Evolutionary conservation across 2,113 vertebrate genomes (phyloP).

Genomic region (Sciurus niger): DNA sequence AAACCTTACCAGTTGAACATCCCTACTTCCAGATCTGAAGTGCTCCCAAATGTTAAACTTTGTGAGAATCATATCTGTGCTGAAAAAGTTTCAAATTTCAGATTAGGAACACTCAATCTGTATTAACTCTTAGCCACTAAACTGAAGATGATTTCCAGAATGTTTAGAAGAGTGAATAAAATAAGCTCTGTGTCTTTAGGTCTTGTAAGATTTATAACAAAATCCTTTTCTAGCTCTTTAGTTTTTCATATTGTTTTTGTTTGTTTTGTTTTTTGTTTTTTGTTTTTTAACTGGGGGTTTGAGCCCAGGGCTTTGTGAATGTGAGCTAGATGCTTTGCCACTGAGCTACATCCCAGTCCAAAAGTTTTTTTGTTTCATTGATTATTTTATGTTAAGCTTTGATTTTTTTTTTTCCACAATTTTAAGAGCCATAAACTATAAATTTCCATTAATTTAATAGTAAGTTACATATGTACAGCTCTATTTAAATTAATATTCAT

Average conservation of each 20-base stretch:
- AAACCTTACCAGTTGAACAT: neutral
- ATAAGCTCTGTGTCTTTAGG: neutral
- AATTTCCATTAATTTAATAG: neutral
- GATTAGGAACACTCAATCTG: neutral
- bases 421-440: neutral
- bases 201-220: constrained; percentile 7
- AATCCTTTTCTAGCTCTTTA: neutral
- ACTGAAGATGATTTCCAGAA: neutral
- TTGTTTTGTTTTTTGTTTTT: too few relatives aligned
- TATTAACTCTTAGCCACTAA: neutral
- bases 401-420: neutral
- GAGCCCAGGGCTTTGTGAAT: too few relatives aligned
- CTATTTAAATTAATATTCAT: neutral
- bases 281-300: too few relatives aligned
- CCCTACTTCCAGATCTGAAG: neutral
- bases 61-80: neutral
- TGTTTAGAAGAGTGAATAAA: neutral
- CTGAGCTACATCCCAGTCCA: too few relatives aligned
- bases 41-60: neutral
- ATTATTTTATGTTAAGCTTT: constrained; percentile 42
- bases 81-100: neutral
- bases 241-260: neutral
- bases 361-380: neutral
- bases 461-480: neutral
- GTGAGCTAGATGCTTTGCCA: too few relatives aligned